Conservation (phyloP, 2,888 invertebrate genomes). For the Drosophila siamana region DNA sequence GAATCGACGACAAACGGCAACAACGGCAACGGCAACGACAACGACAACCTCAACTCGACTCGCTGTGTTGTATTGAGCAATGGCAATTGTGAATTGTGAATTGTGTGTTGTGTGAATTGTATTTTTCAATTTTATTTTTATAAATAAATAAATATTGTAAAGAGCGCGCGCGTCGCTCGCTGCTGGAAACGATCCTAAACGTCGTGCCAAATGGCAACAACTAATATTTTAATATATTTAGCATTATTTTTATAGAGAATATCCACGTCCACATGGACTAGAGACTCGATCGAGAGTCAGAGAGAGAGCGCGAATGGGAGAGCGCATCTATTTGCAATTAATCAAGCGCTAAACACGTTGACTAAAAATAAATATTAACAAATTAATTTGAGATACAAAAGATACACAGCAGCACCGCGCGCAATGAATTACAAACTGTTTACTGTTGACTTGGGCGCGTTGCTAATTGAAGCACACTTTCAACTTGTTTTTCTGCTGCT, state of each 20-base stretch:
- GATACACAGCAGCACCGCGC: slow-evolving; percentile 33
- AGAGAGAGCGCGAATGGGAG: slow-evolving; percentile 7
- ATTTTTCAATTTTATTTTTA: slow-evolving; percentile 37
- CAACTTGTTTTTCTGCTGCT: neutral
- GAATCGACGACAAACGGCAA: slow-evolving; percentile 27
- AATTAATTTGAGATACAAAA: slow-evolving; percentile 62
- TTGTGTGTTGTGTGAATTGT: slow-evolving; percentile 7
- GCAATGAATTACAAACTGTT: slow-evolving; percentile 29
- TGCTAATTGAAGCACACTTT: neutral
- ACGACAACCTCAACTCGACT: slow-evolving; percentile 7
- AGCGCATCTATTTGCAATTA: slow-evolving; percentile 57
- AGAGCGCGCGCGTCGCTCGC: neutral
- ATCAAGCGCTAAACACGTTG: slow-evolving; percentile 65
- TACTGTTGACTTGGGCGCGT: slow-evolving; percentile 4
- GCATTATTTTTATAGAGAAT: slow-evolving; percentile 58
- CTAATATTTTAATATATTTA: slow-evolving; percentile 64
- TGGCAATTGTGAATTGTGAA: slow-evolving; percentile 17
- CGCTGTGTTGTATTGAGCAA: slow-evolving; percentile 45
- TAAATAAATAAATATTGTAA: slow-evolving; percentile 12
- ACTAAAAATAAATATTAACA: slow-evolving; percentile 80
- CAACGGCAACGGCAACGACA: neutral
- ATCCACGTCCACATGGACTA: slow-evolving; percentile 15
- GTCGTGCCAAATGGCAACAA: slow-evolving; percentile 75
- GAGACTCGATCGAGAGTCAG: neutral
- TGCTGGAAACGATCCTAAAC: slow-evolving; percentile 51